Evolutionary conservation across 2,888 invertebrate species (phyloP).

Genomic region (Brenthis daphne): DNA sequence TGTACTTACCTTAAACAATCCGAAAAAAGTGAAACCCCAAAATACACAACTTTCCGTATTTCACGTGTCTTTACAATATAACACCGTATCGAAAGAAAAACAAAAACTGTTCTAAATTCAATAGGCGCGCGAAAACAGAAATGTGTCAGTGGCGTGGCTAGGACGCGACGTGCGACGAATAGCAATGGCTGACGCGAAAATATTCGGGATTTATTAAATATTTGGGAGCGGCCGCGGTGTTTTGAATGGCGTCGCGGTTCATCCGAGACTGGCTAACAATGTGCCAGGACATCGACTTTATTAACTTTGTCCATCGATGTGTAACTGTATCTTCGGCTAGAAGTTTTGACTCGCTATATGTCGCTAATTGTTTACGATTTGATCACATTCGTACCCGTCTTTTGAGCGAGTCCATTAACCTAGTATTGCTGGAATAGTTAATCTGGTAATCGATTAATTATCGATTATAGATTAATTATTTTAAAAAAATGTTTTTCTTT

Average conservation of each 20-base stretch:
- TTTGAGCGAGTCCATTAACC: conserved; percentile 34
- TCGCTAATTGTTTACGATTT: conserved; percentile 36
- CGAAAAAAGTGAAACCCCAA: conserved; percentile 47
- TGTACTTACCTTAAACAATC: conserved; percentile 58
- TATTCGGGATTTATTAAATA: conserved; percentile 60
- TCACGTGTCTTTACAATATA: conserved; percentile 61
- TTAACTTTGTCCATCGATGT: conserved; percentile 69
- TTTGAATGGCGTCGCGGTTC: conserved; percentile 70
- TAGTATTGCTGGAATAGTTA: conserved; percentile 21
- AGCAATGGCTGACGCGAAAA: conserved; percentile 57
- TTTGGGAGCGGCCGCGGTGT: conserved; percentile 67
- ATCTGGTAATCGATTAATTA: conserved; percentile 7
- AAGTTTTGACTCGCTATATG: conserved; percentile 39
- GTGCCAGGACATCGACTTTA: conserved; percentile 79
- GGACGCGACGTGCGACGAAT: conserved; percentile 70
- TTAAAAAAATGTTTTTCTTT: neutral
- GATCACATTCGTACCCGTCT: conserved; percentile 6
- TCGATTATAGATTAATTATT: neutral
- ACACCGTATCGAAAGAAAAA: conserved; percentile 64
- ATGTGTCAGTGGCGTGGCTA: conserved; percentile 82
- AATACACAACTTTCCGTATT: conserved; percentile 50
- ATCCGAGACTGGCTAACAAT: conserved; percentile 68
- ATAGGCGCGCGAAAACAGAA: conserved; percentile 76
- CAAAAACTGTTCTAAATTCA: conserved; percentile 76
- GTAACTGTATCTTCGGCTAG: conserved; percentile 64